Conservation (phyloP, 2,888 invertebrate species). For the Limulus polyphemus region DNA sequence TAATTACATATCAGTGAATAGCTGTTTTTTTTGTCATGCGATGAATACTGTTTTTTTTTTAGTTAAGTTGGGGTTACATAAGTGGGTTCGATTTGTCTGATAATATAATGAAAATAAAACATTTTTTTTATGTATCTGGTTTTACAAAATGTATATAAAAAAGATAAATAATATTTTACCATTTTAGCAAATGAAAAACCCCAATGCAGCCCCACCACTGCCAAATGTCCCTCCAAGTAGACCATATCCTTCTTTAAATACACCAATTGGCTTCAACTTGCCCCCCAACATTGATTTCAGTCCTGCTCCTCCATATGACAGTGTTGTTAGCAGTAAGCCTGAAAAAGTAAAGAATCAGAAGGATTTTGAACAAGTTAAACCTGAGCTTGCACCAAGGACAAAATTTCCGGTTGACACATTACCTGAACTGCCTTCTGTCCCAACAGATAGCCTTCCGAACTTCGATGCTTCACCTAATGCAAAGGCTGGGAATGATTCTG, state of each 20-base stretch:
- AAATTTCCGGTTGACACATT: constrained; percentile 34
- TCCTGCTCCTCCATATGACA: constrained; percentile 25
- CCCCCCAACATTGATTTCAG: constrained; percentile 6
- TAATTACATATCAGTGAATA: too few relatives aligned
- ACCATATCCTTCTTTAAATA: constrained; percentile 9
- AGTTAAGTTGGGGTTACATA: too few relatives aligned
- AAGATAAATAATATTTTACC: too few relatives aligned
- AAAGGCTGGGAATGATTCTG: constrained; percentile 45
- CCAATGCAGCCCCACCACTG: constrained; percentile 20
- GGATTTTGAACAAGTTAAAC: constrained; percentile 19
- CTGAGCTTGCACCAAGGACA: constrained; percentile 4
- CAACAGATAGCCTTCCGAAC: constrained; percentile 44
- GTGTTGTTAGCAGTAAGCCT: constrained; percentile 15
- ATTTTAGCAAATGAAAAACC: background rate
- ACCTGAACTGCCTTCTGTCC: constrained; percentile 70
- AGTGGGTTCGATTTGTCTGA: too few relatives aligned
- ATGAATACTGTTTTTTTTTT: too few relatives aligned
- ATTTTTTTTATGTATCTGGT: too few relatives aligned
- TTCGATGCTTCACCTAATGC: constrained; percentile 15
- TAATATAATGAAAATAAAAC: too few relatives aligned
- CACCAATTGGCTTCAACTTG: constrained; percentile 10
- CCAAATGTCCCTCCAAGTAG: constrained; percentile 24
- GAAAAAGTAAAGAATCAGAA: constrained; percentile 8
- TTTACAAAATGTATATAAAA: too few relatives aligned
- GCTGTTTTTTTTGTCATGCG: too few relatives aligned